Evolutionary conservation across 2,797 vertebrate genomes (phyloP).

Genomic region (Pachyuromys duprasi): DNA sequence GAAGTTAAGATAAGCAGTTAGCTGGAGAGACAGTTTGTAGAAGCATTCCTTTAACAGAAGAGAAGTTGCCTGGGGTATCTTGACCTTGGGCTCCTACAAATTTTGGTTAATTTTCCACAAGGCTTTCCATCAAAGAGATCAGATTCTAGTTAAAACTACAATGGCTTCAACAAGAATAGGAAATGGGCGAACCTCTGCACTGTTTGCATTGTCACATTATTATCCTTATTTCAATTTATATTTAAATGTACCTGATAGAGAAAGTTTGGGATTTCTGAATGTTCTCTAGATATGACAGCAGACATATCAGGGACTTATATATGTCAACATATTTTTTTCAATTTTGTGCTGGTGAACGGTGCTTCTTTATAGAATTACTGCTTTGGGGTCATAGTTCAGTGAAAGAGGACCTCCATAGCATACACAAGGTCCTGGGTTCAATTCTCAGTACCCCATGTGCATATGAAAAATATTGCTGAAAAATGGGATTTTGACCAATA

Average conservation of each 20-base stretch:
- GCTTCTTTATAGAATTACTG: constrained; percentile 4
- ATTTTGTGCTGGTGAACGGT: neutral
- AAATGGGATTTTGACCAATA: neutral
- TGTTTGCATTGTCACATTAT: neutral
- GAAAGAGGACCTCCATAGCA: neutral
- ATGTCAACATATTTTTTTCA: neutral
- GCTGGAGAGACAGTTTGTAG: neutral
- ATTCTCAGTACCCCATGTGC: neutral
- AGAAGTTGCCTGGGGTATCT: neutral
- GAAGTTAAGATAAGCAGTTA: neutral
- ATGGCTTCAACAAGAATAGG: neutral
- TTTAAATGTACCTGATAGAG: neutral
- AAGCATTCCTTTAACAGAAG: neutral
- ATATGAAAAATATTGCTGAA: neutral
- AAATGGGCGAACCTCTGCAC: neutral
- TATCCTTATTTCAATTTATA: neutral
- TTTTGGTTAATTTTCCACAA: neutral
- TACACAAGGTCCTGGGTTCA: neutral
- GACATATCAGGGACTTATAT: neutral
- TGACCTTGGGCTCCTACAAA: neutral
- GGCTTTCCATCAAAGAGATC: neutral
- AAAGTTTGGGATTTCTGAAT: neutral
- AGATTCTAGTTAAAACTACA: neutral
- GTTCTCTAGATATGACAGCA: neutral
- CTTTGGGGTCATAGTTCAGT: neutral